Evolutionary conservation across 2,888 invertebrate species (phyloP).

Genomic region (Lycaena phlaeas): DNA sequence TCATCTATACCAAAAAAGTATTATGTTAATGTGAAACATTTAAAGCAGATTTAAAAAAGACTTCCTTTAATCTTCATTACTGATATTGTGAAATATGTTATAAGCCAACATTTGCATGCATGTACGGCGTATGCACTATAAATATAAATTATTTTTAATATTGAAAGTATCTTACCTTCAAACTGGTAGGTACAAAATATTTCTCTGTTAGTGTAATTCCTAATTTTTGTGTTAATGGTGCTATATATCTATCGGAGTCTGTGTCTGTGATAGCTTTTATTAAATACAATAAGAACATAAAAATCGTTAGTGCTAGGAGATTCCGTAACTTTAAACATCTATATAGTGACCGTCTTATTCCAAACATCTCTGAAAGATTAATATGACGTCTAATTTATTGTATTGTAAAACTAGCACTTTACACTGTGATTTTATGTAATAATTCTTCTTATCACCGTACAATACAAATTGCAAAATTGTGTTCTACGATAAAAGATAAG

Average conservation of each 20-base stretch:
- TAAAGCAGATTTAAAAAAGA: no score
- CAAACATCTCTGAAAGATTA: conserved; percentile 2
- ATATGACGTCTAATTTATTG: neutral
- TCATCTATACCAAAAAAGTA: no score
- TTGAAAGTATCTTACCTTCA: conserved; percentile 34
- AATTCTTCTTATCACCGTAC: conserved; percentile 1
- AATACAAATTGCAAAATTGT: conserved; percentile 12
- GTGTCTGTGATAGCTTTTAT: conserved; percentile 27
- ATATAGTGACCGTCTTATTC: conserved; percentile 31
- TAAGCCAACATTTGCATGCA: no score
- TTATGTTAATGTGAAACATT: no score
- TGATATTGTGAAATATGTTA: no score
- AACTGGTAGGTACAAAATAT: conserved; percentile 38
- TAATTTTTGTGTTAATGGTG: conserved; percentile 18
- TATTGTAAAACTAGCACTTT: no score
- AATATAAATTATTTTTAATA: no score
- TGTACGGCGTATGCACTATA: no score
- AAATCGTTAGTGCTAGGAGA: conserved; percentile 36
- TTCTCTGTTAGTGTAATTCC: conserved; percentile 15
- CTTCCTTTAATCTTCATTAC: no score
- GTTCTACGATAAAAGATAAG: conserved; percentile 17
- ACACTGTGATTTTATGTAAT: no score
- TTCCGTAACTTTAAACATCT: conserved; percentile 44
- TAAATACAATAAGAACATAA: conserved; percentile 39
- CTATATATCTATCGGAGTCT: conserved; percentile 18